These are phyloP conservation scores for Lanius ludovicianus DNA, from an alignment of 2,113 vertebrate species.

Conservation along the genomic window DNA sequence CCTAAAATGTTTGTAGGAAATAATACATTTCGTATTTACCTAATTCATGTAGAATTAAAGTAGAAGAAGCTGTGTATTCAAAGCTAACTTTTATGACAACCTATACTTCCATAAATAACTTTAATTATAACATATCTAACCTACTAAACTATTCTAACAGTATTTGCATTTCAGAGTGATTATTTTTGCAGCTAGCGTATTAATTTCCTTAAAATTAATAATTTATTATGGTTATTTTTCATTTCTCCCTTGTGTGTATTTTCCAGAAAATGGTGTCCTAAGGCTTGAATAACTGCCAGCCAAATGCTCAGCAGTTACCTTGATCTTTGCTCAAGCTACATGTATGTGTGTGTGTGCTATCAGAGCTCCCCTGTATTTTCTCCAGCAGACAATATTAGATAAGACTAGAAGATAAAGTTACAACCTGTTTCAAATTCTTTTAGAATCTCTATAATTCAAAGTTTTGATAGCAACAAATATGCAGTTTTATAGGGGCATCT, in stretches of 20 bases:
- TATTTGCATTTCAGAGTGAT: conserved; percentile 30
- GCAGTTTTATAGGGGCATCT: background rate
- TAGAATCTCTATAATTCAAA: background rate
- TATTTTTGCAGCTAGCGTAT: conserved; percentile 9
- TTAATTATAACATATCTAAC: background rate
- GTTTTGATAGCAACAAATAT: background rate
- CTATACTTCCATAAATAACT: background rate
- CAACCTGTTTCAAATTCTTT: background rate
- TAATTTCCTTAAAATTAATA: conserved; percentile 46
- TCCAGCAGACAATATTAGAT: background rate
- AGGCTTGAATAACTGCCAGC: conserved; percentile 31
- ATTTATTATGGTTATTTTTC: conserved; percentile 41
- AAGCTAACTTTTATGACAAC: background rate
- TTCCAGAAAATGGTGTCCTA: conserved; percentile 40
- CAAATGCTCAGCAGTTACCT: background rate
- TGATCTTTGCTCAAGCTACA: background rate
- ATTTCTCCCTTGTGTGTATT: conserved; percentile 6
- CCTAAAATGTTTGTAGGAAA: conserved; percentile 9
- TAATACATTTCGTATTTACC: background rate
- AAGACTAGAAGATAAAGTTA: background rate
- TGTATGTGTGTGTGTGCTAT: background rate
- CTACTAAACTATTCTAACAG: background rate
- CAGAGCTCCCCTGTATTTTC: background rate
- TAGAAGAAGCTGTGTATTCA: background rate
- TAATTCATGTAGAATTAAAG: background rate